Percentiles rank a stretch among this genome's conserved stretches.
Evolutionary conservation across 1,140 invertebrate species (phyloP).

Genomic region (Drosophila busckii): DNA sequence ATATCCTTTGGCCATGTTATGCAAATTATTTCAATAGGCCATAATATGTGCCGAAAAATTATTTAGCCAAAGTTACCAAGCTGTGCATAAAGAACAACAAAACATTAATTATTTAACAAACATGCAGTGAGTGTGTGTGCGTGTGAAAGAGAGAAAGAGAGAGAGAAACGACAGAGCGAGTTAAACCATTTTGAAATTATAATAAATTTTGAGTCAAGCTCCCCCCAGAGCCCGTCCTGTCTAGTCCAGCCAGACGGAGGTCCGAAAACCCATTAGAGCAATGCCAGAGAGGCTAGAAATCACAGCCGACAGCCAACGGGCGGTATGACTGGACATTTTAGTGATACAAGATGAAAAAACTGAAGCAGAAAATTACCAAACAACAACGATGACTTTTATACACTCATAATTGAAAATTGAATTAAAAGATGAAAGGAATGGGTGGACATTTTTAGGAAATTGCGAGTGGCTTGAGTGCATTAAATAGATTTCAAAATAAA

Average conservation of each 20-base stretch:
- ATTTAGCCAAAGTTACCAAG: slow-evolving; percentile 50
- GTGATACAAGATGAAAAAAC: slow-evolving; percentile 52
- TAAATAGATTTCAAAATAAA: no score
- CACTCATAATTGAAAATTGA: no score
- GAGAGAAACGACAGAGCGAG: neutral
- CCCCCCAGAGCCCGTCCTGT: slow-evolving; percentile 1
- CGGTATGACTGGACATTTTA: slow-evolving; percentile 57
- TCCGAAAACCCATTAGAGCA: slow-evolving; percentile 47
- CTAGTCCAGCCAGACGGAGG: slow-evolving; percentile 33
- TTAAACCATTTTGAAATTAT: slow-evolving; percentile 58
- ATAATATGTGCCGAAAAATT: slow-evolving; percentile 71
- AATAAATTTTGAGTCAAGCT: slow-evolving; percentile 63
- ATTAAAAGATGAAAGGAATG: no score
- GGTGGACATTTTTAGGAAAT: no score
- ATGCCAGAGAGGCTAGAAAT: slow-evolving; percentile 47
- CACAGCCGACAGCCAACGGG: slow-evolving; percentile 50
- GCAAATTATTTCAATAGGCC: slow-evolving; percentile 73
- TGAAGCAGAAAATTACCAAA: neutral
- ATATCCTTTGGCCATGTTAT: slow-evolving; percentile 71
- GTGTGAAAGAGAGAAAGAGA: neutral
- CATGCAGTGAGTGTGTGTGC: slow-evolving; percentile 15
- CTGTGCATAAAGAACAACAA: slow-evolving; percentile 67
- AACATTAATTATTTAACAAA: slow-evolving; percentile 70
- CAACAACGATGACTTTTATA: no score
- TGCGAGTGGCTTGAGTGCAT: no score